These are phyloP conservation scores for Amphiduros pacificus DNA, from an alignment of 2,888 invertebrate genomes.

Conservation along the genomic window DNA sequence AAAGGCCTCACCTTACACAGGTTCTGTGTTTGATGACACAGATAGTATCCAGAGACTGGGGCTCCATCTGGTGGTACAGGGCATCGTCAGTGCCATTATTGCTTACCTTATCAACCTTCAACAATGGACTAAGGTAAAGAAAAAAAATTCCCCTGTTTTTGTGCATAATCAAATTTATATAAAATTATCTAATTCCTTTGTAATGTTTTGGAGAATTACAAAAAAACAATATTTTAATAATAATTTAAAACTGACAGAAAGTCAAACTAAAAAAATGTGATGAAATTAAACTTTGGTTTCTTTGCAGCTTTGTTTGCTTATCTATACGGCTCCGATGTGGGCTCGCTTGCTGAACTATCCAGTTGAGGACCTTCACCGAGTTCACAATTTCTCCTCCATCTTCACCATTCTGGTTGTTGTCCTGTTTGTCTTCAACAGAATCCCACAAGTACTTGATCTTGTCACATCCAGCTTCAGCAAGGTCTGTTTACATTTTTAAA, in stretches of 20 bases:
- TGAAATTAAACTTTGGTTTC: no score
- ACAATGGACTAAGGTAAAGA: neutral
- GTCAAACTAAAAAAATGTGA: no score
- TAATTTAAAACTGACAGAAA: no score
- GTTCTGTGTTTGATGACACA: slow-evolving; percentile 37
- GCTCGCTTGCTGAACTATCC: slow-evolving; percentile 61
- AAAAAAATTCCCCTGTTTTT: no score
- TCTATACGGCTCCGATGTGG: slow-evolving; percentile 62
- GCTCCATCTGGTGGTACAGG: slow-evolving; percentile 54
- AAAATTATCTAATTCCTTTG: no score
- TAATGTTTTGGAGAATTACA: no score
- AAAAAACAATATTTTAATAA: no score
- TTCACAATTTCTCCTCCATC: slow-evolving; percentile 61
- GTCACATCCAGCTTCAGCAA: neutral
- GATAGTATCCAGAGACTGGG: slow-evolving; percentile 49
- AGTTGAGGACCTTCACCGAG: slow-evolving; percentile 47
- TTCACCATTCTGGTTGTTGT: slow-evolving; percentile 58
- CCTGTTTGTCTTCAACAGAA: slow-evolving; percentile 58
- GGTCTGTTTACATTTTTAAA: no score
- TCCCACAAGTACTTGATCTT: slow-evolving; percentile 54
- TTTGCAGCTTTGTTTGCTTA: no score
- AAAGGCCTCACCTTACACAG: slow-evolving; percentile 27
- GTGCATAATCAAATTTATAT: no score
- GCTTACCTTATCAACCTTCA: slow-evolving; percentile 57
- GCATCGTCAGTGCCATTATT: slow-evolving; percentile 53